phyloP scores from a whole-genome alignment of 2,113 vertebrate genomes.

The Lophotis ruficrista region DNA sequence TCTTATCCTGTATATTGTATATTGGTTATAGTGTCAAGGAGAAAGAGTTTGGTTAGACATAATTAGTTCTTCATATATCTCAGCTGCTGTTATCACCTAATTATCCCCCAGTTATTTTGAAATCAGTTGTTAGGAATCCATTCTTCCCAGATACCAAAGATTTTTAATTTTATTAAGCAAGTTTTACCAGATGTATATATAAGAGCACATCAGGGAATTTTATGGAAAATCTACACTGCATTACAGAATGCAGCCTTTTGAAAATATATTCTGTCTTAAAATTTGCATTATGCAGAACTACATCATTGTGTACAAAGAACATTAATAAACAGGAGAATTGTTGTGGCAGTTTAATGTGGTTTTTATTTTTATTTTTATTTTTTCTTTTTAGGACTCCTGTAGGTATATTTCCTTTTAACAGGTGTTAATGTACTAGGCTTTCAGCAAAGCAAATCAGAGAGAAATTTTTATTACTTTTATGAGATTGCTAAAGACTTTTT shows the following conservation, averaged over 20 bases:
- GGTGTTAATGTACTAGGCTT: background rate
- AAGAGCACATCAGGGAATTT: background rate
- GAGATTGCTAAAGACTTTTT: background rate
- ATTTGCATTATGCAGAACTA: background rate
- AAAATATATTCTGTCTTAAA: background rate
- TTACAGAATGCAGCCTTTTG: background rate
- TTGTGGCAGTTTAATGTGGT: background rate
- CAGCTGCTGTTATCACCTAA: background rate
- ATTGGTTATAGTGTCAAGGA: background rate
- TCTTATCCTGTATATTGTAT: background rate
- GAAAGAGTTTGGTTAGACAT: background rate
- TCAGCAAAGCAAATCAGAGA: background rate
- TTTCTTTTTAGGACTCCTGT: background rate
- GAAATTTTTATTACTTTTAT: background rate
- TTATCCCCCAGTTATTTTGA: background rate
- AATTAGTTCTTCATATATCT: constrained; percentile 27
- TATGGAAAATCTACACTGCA: background rate
- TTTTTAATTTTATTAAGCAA: background rate
- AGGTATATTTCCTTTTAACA: background rate
- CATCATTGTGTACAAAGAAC: background rate
- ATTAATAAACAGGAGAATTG: background rate
- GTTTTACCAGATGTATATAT: background rate
- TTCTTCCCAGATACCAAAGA: background rate
- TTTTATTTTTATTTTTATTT: background rate
- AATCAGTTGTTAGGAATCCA: background rate